Evolutionary conservation across 2,888 invertebrate genomes (phyloP), one percentile per base, ranked within the genome.

Genomic region (Chymomyza procnemis): DNA sequence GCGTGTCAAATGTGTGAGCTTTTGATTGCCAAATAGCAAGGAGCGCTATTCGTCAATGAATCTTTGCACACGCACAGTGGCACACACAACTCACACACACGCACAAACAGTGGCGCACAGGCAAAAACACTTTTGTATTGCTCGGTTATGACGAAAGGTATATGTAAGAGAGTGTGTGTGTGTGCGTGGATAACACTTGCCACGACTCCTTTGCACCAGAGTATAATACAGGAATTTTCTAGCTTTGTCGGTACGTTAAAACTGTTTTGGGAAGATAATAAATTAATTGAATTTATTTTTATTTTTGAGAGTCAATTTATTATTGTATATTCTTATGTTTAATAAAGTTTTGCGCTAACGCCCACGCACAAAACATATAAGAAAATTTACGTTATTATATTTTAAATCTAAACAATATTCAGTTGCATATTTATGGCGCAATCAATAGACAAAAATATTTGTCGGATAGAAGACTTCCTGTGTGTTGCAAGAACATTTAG

Each of bases 151-250:
- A 41, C 21, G 6, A 14, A 1, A 61, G 48, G 56, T 66, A 60
- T 62, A n/a, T n/a, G n/a, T n/a, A n/a, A n/a, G n/a, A n/a, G n/a
- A n/a, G 64, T 67, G 64, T 72, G 61, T 77, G 64, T 74, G 66
- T 80, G 67, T 77, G 83, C 82, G 79, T 62, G 77, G 74, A 69
- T 79, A 65, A 66, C 81, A 78, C 77, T 76, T 83, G 80, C 86
- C 84, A 84, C 87, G 87, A 81, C 75, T 74, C 71, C 85, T 79
- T 74, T 73, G 78, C 69, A 71, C 60, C 76, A 69, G 58, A 54
- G 64, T 66, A 64, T 59, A 70, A 67, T 66, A 61, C 60, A 77
- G 85, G 78, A 82, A 79, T 85, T 66, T 71, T 73, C 85, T 81
- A 82, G 82, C 85, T 75, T 67, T 30, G 26, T 61, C 68, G 60